Evolutionary conservation across 1,140 invertebrate genomes (phyloP).

Genomic region (Polypedilum vanderplanki): DNA sequence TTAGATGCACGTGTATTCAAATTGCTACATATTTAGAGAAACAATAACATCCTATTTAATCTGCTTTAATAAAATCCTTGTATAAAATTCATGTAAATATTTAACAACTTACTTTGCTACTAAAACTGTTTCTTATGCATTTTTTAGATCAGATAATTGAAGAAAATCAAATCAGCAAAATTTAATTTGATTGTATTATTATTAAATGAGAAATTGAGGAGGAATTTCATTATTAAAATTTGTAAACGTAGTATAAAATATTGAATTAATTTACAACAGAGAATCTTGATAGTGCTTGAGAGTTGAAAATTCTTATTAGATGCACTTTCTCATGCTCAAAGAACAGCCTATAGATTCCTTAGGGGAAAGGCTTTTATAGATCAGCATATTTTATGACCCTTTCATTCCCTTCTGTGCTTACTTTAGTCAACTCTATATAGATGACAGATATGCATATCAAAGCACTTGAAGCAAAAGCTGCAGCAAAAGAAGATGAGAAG

Average conservation of each 20-base stretch:
- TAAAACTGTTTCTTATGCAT: background rate
- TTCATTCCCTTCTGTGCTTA: background rate
- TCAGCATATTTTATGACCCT: background rate
- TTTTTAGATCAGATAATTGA: too few species aligned
- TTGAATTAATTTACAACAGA: slow-evolving; percentile 8
- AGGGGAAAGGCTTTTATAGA: background rate
- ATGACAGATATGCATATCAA: slow-evolving; percentile 13
- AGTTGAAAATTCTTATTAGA: background rate
- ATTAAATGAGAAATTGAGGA: background rate
- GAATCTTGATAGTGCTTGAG: background rate
- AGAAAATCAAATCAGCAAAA: background rate
- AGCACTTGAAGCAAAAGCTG: background rate
- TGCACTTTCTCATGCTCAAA: background rate
- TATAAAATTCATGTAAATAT: background rate
- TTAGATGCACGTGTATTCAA: background rate
- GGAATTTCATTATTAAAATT: background rate
- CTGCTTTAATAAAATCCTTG: background rate
- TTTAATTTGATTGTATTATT: slow-evolving; percentile 7
- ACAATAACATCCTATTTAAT: background rate
- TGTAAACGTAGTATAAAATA: background rate
- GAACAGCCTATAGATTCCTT: background rate
- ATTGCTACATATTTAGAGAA: background rate
- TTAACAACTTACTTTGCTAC: background rate
- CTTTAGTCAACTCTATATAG: background rate
- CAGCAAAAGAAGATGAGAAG: too few species aligned